These are phyloP conservation scores for Hoplostethus atlanticus DNA, from an alignment of 2,797 vertebrate species.

Conservation along the genomic window DNA sequence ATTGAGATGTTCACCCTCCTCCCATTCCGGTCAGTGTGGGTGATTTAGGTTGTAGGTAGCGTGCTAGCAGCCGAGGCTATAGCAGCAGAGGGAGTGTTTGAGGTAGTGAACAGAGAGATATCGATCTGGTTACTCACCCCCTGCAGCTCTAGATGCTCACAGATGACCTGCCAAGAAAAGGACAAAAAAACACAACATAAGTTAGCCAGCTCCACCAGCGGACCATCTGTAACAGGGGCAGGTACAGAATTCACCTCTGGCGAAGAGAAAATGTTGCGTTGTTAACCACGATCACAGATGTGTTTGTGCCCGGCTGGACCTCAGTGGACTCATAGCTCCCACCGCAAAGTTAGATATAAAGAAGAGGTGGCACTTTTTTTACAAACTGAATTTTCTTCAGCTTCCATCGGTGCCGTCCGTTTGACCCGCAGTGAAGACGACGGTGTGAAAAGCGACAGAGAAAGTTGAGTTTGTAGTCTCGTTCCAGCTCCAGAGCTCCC, in stretches of 20 bases:
- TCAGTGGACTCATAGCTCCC: neutral
- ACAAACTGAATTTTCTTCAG: neutral
- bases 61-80: neutral
- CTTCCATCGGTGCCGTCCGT: conserved; percentile 9
- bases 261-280: neutral
- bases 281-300: conserved; percentile 10
- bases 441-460: conserved; percentile 8
- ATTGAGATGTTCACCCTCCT: conserved; percentile 7
- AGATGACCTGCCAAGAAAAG: conserved; percentile 47
- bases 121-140: conserved; percentile 49
- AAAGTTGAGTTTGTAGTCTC: conserved; percentile 46
- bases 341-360: neutral
- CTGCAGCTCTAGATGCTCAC: conserved; percentile 23
- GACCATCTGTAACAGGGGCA: conserved; percentile 9
- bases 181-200: conserved; percentile 24
- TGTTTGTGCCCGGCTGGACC: conserved; percentile 1
- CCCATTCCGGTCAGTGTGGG: conserved; percentile 1
- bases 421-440: conserved; percentile 21
- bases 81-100: conserved; percentile 19
- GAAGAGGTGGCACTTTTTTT: neutral
- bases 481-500: conserved; percentile 37
- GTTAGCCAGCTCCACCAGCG: conserved; percentile 16
- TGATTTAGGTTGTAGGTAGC: conserved; percentile 10
- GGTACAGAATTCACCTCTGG: conserved; percentile 8
- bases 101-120: conserved; percentile 29